Conservation (phyloP, 2,113 vertebrate genomes). For the Cichladusa arquata region DNA sequence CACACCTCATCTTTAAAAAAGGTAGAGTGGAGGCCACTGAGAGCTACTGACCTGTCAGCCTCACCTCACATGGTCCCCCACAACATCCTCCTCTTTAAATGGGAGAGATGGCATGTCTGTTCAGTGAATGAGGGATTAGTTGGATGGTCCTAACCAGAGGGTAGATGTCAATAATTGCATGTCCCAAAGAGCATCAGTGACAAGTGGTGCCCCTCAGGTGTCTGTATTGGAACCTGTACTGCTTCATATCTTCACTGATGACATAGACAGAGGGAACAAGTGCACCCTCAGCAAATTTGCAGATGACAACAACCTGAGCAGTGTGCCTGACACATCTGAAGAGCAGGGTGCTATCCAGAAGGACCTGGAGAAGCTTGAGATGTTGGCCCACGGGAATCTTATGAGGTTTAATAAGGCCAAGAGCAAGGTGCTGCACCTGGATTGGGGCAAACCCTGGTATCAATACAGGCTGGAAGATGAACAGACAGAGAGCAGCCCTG, state of each 20-base stretch:
- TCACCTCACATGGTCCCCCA: background rate
- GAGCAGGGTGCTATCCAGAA: too few species aligned
- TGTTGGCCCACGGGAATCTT: background rate
- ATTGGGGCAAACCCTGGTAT: rapidly evolving
- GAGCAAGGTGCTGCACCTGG: background rate
- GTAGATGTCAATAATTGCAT: background rate
- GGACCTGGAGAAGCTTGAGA: background rate
- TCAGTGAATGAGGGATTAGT: background rate
- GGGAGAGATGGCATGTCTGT: rapidly evolving
- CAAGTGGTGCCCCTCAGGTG: background rate
- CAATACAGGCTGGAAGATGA: background rate
- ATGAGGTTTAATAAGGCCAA: background rate
- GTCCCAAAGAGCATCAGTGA: background rate
- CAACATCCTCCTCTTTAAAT: background rate
- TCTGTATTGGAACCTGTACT: background rate
- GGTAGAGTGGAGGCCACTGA: background rate
- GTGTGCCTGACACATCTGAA: background rate
- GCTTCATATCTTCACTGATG: background rate
- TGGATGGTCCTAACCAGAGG: background rate
- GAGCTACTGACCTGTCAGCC: background rate
- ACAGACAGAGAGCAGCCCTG: background rate
- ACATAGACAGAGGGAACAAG: background rate
- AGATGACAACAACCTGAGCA: background rate
- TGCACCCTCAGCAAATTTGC: background rate
- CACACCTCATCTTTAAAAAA: background rate